Evolutionary conservation across 1,140 invertebrate species (phyloP).

Genomic region (Mesaphorura yosii): DNA sequence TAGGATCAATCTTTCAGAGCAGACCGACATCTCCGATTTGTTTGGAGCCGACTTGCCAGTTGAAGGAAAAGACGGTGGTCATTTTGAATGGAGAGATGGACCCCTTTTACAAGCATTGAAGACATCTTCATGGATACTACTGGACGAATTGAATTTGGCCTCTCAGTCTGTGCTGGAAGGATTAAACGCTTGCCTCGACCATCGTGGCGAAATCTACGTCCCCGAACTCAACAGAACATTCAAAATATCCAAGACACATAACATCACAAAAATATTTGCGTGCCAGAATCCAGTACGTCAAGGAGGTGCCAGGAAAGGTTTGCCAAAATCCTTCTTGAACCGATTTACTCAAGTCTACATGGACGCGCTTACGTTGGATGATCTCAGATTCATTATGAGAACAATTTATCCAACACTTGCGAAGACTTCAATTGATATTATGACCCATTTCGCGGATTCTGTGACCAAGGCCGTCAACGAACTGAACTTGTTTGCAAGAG

Average conservation of each 20-base stretch:
- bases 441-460: constrained; percentile 69
- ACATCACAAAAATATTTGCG: constrained; percentile 76
- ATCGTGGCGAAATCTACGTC: constrained; percentile 88
- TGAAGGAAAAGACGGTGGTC: constrained; percentile 67
- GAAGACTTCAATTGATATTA: constrained; percentile 45
- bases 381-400: constrained; percentile 52
- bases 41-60: constrained; percentile 96
- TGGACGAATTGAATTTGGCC: constrained; percentile 98
- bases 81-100: constrained; percentile 92
- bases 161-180: constrained; percentile 97
- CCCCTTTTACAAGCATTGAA: constrained; percentile 86
- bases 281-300: constrained; percentile 97
- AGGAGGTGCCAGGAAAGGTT: constrained; percentile 85
- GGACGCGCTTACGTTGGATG: constrained; percentile 60
- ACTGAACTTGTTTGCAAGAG: constrained; percentile 52
- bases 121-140: constrained; percentile 84
- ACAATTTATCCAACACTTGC: constrained; percentile 40
- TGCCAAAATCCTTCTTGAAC: constrained; percentile 95
- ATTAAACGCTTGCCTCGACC: constrained; percentile 95
- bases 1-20: constrained; percentile 94
- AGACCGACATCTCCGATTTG: constrained; percentile 84
- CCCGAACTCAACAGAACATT: constrained; percentile 88
- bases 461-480: constrained; percentile 49
- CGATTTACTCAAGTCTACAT: constrained; percentile 93
- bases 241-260: constrained; percentile 59